Conservation (phyloP, 2,797 vertebrate genomes). For the Macroramphosus scolopax region DNA sequence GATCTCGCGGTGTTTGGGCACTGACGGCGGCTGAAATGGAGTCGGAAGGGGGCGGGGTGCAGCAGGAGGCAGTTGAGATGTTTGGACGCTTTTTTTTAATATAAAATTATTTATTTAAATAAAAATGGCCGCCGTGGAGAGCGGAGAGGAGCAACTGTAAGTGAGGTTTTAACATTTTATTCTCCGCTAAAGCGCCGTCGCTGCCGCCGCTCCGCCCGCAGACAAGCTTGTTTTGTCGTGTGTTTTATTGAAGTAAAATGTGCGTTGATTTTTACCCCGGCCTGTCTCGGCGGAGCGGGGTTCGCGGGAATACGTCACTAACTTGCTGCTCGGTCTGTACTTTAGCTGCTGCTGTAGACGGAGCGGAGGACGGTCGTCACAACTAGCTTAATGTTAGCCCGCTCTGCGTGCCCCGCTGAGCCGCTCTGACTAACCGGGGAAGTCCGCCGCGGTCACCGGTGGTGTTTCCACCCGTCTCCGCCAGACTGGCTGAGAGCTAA, state of each 20-base stretch:
- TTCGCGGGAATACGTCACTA: slow-evolving; percentile 82
- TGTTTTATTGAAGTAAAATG: slow-evolving; percentile 70
- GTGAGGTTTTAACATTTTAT: slow-evolving; percentile 73
- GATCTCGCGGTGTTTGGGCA: slow-evolving; percentile 55
- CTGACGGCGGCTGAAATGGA: slow-evolving; percentile 68
- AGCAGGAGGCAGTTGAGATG: slow-evolving; percentile 78
- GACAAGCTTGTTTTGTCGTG: slow-evolving; percentile 50
- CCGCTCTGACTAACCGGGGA: slow-evolving; percentile 21
- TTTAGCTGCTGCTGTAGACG: slow-evolving; percentile 45
- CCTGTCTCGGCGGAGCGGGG: slow-evolving; percentile 72
- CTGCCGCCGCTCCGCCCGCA: slow-evolving; percentile 30
- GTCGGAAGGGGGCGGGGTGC: slow-evolving; percentile 74
- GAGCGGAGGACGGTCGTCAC: slow-evolving; percentile 23
- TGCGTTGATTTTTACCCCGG: slow-evolving; percentile 69
- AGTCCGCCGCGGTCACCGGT: slow-evolving; percentile 15
- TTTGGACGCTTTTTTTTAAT: slow-evolving; percentile 82
- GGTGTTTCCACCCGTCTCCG: slow-evolving; percentile 36
- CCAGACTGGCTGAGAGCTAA: slow-evolving; percentile 43
- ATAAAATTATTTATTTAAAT: slow-evolving; percentile 87
- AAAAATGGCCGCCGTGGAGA: slow-evolving; percentile 90
- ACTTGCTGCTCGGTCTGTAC: slow-evolving; percentile 67
- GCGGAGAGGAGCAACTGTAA: slow-evolving; percentile 87
- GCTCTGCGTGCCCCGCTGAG: slow-evolving; percentile 5
- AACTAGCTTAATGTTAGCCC: slow-evolving; percentile 31
- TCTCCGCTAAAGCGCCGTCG: slow-evolving; percentile 40